Base-by-base conservation (phyloP, 2,888 invertebrate species). In the Adineta ricciae region DNA sequence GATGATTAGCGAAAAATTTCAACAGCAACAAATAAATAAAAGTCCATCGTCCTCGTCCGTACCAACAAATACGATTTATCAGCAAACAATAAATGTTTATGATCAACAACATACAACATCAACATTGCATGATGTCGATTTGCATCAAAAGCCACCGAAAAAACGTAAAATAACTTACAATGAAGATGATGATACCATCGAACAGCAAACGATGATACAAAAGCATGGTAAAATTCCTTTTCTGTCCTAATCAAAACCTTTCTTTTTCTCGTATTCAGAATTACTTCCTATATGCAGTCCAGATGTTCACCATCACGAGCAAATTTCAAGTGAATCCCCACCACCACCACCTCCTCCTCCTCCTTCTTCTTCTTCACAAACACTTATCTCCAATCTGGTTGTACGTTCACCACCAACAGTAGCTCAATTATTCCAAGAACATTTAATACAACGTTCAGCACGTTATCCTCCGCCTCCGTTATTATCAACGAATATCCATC, bases 1-100 rank as follows among this genome's bases (percentile, higher is more conserved):
- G 41, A 78, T 78, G 78, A 41, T 78, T 16, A 78, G 41, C n/a
- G 78, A 78, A 41, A 38, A 78, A 78, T 78, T 78, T 78, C 78
- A 78, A 21, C 78, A 73, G 38, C 72, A 56, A n/a, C 56, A 64
- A 24, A 64, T 32, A 14, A 36, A 64, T 64, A 64, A 64, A 27
- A 64, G 50, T 50, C 50, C 50, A 64, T 27, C 32, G 16, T 64
- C 32, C 5, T 46, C 46, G 46, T 46, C 46, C 5, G 5, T 11
- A 46, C 11, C 64, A 32, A n/a, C 32, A 64, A 64, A 64, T 64
- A 64, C 64, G 19, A 32, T 64, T 11, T 64, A 64, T 64, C 64
- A 64, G 19, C 64, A 64, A 64, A 64, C 64, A 32, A 64, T 64
- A 1, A 64, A 64, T 64, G 32, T 64, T 64, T 64, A 64, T 64